A percentile compares a stretch with the other conserved stretches of the same genome.
phyloP scores from a whole-genome alignment of 2,888 invertebrate species.

The Chironomus riparius region DNA sequence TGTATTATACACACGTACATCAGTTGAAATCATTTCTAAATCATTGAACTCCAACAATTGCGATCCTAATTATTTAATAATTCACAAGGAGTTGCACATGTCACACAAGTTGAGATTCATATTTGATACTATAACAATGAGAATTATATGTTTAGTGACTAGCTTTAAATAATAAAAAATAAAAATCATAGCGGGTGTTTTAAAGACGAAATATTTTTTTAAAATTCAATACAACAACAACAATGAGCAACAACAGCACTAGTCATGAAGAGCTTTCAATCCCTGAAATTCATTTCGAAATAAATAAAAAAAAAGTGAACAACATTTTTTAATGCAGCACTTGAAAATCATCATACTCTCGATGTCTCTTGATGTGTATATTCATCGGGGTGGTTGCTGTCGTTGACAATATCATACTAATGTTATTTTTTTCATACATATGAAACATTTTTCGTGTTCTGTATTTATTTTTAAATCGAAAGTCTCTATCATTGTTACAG shows the following conservation, averaged over 20 bases:
- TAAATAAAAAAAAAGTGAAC: conserved; percentile 12
- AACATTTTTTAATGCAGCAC: conserved; percentile 19
- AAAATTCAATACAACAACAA: not conserved
- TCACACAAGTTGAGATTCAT: not conserved
- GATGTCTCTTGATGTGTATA: not conserved
- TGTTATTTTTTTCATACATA: not conserved
- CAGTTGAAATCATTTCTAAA: conserved; percentile 1
- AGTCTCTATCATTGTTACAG: conserved; percentile 6
- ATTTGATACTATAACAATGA: not conserved
- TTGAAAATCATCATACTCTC: conserved; percentile 2
- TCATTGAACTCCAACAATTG: not conserved
- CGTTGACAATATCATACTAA: conserved; percentile 9
- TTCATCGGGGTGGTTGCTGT: not conserved
- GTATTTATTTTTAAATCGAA: not conserved
- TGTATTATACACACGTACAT: not conserved
- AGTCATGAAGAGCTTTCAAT: not conserved
- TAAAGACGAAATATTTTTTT: not conserved
- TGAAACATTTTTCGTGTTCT: not conserved
- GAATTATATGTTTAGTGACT: not conserved
- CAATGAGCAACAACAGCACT: not conserved
- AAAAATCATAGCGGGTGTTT: conserved; percentile 16
- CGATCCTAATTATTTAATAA: conserved; percentile 25
- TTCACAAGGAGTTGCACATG: conserved; percentile 17
- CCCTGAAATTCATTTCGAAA: not conserved
- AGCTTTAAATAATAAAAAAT: not conserved